phyloP scores from a whole-genome alignment of 2,888 invertebrate species.

The Megamerina dolium region DNA sequence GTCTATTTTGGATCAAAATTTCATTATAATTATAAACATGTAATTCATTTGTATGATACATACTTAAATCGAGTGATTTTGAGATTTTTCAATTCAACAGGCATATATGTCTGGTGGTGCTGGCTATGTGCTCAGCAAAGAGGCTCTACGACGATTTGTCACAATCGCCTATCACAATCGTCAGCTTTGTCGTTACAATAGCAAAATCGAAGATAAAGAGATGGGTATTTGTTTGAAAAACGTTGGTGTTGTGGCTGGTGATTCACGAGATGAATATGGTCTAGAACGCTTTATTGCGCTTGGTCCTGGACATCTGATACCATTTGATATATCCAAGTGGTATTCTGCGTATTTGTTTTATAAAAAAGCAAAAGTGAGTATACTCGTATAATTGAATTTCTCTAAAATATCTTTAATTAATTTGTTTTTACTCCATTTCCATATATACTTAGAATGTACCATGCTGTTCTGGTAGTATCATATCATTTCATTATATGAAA shows the following conservation, averaged over 20 bases:
- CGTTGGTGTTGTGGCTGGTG: conserved; percentile 81
- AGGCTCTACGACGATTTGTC: conserved; percentile 71
- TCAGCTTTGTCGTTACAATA: conserved; percentile 49
- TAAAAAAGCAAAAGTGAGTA: conserved; percentile 14
- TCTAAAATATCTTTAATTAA: too few relatives aligned
- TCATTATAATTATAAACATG: conserved; percentile 57
- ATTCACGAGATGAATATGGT: conserved; percentile 76
- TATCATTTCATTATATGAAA: conserved; percentile 91
- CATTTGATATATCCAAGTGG: conserved; percentile 76
- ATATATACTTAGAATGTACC: conserved; percentile 66
- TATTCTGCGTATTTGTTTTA: conserved; percentile 77
- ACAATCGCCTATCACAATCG: conserved; percentile 64
- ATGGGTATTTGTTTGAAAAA: conserved; percentile 70
- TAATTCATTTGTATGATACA: conserved; percentile 41
- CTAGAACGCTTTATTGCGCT: conserved; percentile 90
- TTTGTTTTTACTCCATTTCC: too few relatives aligned
- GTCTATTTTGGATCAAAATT: conserved; percentile 89
- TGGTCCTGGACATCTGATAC: conserved; percentile 68
- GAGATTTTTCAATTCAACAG: too few relatives aligned
- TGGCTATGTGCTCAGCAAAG: conserved; percentile 87
- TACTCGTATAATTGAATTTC: conserved; percentile 4
- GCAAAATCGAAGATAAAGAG: conserved; percentile 37
- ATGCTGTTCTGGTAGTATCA: conserved; percentile 87
- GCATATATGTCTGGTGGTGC: conserved; percentile 92
- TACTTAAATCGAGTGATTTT: not conserved